These are phyloP conservation scores for Aulostomus chinensis DNA, from an alignment of 2,797 vertebrate species.

Conservation along the genomic window DNA sequence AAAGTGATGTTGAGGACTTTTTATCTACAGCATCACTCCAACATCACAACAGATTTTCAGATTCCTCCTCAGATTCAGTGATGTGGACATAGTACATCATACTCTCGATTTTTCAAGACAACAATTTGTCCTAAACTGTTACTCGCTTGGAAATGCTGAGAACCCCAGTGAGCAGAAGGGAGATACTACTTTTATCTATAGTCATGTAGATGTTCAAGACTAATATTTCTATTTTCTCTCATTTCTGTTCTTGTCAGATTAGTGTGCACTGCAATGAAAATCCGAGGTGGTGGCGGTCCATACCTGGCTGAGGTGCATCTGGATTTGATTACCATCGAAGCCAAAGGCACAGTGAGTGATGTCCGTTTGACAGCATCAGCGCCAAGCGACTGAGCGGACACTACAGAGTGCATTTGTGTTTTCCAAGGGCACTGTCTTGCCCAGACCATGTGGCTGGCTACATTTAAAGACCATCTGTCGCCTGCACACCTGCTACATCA, in stretches of 20 bases:
- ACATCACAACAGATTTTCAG: constrained; percentile 59
- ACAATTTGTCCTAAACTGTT: constrained; percentile 18
- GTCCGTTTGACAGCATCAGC: constrained; percentile 60
- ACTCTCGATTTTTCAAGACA: constrained; percentile 19
- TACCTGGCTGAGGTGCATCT: constrained; percentile 51
- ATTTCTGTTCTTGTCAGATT: constrained; percentile 54
- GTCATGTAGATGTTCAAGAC: too few species aligned
- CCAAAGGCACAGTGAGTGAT: constrained; percentile 59
- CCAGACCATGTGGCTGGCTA: constrained; percentile 77
- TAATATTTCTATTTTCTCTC: constrained; percentile 18
- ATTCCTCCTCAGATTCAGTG: constrained; percentile 40
- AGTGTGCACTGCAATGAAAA: constrained; percentile 63
- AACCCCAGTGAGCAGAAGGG: too few species aligned
- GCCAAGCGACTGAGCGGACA: constrained; percentile 64
- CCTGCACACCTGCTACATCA: constrained; percentile 73
- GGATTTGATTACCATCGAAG: constrained; percentile 54
- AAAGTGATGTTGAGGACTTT: constrained; percentile 50
- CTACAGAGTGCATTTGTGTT: constrained; percentile 65
- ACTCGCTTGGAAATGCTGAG: not conserved
- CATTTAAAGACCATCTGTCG: constrained; percentile 74
- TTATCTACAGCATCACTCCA: constrained; percentile 47
- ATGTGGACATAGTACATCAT: constrained; percentile 30
- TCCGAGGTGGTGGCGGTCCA: constrained; percentile 25
- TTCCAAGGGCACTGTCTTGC: constrained; percentile 52
- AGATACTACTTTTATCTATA: too few species aligned